Evolutionary conservation across 1,140 invertebrate genomes (phyloP), one percentile per base, ranked within the genome.

Genomic region (Tachypleus tridentatus): DNA sequence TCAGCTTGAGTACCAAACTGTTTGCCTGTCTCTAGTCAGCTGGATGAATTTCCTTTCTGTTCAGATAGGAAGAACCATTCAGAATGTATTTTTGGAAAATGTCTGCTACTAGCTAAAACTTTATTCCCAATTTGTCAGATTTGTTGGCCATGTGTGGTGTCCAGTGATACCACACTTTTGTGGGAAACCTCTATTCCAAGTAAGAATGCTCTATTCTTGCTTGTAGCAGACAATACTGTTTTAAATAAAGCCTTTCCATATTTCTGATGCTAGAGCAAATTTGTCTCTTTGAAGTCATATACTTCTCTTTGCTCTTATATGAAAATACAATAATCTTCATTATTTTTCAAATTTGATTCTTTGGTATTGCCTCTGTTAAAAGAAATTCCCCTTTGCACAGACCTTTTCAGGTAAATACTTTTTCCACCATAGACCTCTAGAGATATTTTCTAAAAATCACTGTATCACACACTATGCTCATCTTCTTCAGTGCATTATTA

Each of bases 91-190:
- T 63, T 49, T 50, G 63, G 8, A 63, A 6, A 49, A 60, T 57
- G 64, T 69, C 62, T 51, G 57, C 51, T 8, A 57, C 9, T 52
- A 62, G 9, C 67, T 62, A 68, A 59, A 68, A 68, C 58, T 66
- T 68, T 3, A 70, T 68, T 51, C 69, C 69, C 61, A 65, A 67
- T 63, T 65, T 70, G 58, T 67, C 63, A n/a, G 63, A 66, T 64
- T 70, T 69, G 52, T 61, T 70, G 11, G 59, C 29, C 62, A 69
- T 68, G 60, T 62, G 69, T 52, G 64, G 61, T 7, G 57, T 66
- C 53, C 69, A 70, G 51, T 50, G 10, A 29, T 58, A 69, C 52
- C 63, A 60, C 1, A 59, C 58, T 59, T 65, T 63, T 11, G 62
- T 59, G 51, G 67, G 58, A 53, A 66, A 62, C 57, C 68, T 52